A percentile compares a stretch with the other conserved stretches of the same genome.
These are phyloP conservation scores for Synergus itoensis DNA, from an alignment of 2,888 invertebrate genomes.

Conservation along the genomic window DNA sequence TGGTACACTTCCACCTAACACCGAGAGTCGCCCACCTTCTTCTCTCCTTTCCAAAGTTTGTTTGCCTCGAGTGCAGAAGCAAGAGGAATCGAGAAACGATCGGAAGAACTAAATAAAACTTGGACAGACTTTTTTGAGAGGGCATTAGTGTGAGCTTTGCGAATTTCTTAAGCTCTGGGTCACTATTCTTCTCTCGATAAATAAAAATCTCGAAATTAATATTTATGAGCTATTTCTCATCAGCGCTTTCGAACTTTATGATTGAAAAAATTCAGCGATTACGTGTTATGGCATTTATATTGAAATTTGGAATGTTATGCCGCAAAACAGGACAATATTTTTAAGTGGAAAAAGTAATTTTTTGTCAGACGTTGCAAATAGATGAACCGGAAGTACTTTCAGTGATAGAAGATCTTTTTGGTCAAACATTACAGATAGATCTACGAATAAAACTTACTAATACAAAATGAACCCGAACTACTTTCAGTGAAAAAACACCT, in stretches of 20 bases:
- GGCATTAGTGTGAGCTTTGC: neutral
- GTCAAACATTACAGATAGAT: too few species aligned
- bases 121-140: neutral
- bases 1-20: conserved; percentile 45
- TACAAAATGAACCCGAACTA: too few species aligned
- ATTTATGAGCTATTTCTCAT: conserved; percentile 6
- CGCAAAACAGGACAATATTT: too few species aligned
- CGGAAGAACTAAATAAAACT: conserved; percentile 39
- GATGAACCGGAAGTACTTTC: too few species aligned
- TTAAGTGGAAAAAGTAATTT: too few species aligned
- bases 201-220: neutral
- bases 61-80: conserved; percentile 46
- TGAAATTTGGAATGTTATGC: too few species aligned
- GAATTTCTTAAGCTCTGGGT: neutral
- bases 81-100: conserved; percentile 27
- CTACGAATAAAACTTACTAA: too few species aligned
- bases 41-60: conserved; percentile 54
- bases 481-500: too few species aligned
- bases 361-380: too few species aligned
- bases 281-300: too few species aligned
- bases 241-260: neutral
- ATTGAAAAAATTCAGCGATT: neutral
- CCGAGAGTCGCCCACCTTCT: conserved; percentile 43
- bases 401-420: too few species aligned
- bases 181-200: neutral